A percentile compares a stretch with the other conserved stretches of the same genome.
These are phyloP conservation scores for Chloroclystis v-ata DNA, from an alignment of 2,888 invertebrate species.

Conservation along the genomic window DNA sequence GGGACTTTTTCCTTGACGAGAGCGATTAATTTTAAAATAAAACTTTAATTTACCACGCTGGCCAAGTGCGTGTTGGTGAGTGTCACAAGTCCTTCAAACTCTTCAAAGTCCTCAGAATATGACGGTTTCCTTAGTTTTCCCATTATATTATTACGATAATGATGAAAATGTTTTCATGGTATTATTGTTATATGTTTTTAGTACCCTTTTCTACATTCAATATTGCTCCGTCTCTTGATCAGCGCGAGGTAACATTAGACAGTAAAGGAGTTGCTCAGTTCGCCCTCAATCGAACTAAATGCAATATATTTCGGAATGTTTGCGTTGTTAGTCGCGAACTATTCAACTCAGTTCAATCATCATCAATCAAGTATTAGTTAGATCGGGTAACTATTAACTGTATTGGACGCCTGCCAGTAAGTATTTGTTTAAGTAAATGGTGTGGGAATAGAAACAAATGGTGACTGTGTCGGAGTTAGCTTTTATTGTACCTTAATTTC, in stretches of 20 bases:
- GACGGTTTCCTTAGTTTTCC: no score
- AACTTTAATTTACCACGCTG: no score
- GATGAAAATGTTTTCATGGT: no score
- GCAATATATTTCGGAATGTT: slow-evolving; percentile 29
- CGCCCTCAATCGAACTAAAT: slow-evolving; percentile 32
- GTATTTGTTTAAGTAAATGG: background rate
- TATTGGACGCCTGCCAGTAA: slow-evolving; percentile 14
- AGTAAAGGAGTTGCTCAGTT: slow-evolving; percentile 39
- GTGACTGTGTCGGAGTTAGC: background rate
- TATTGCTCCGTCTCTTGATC: no score
- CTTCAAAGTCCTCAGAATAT: no score
- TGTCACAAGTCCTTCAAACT: no score
- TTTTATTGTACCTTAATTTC: no score
- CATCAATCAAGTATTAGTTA: slow-evolving; percentile 30
- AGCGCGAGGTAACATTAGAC: slow-evolving; percentile 34
- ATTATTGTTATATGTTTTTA: no score
- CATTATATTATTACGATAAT: no score
- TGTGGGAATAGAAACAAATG: background rate
- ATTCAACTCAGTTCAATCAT: slow-evolving; percentile 28
- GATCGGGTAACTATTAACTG: slow-evolving; percentile 22
- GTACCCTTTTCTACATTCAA: background rate
- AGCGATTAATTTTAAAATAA: no score
- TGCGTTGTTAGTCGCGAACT: slow-evolving; percentile 25
- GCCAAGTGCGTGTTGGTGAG: no score
- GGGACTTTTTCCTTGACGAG: no score